These are phyloP conservation scores for Apodemia mormo DNA, from an alignment of 2,888 invertebrate genomes.

Conservation along the genomic window DNA sequence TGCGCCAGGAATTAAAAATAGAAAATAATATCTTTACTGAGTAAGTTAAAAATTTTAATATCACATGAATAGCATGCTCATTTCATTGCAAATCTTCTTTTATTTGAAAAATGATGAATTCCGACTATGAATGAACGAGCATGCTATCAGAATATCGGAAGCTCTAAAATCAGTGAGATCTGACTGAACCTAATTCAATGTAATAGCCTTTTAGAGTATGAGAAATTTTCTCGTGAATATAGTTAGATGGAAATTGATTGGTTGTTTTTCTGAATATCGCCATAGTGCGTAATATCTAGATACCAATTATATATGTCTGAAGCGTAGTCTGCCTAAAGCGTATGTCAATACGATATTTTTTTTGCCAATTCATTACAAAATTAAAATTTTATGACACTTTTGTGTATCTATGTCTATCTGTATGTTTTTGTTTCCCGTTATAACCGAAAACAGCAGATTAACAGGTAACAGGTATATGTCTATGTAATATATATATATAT, in stretches of 20 bases:
- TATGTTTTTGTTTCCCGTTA: too few relatives aligned
- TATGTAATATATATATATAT: too few relatives aligned
- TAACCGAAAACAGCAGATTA: too few relatives aligned
- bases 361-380: too few relatives aligned
- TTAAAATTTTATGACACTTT: too few relatives aligned
- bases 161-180: slow-evolving; percentile 17
- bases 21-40: background rate
- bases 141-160: slow-evolving; percentile 22
- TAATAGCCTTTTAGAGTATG: slow-evolving; percentile 2
- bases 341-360: too few relatives aligned
- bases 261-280: background rate
- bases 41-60: slow-evolving; percentile 14
- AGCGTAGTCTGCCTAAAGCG: too few relatives aligned
- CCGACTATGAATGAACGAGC: slow-evolving; percentile 35
- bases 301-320: too few relatives aligned
- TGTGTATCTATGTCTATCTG: too few relatives aligned
- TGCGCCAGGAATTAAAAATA: too few relatives aligned
- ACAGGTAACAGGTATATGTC: too few relatives aligned
- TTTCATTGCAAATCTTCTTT: slow-evolving; percentile 15
- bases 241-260: background rate
- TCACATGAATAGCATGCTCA: slow-evolving; percentile 19
- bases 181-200: slow-evolving; percentile 7
- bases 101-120: slow-evolving; percentile 33
- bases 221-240: background rate
- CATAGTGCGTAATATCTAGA: too few relatives aligned